Percentiles rank a stretch among this genome's conserved stretches.
Conservation (phyloP, 2,888 invertebrate genomes). For the Smittia sp. region DNA sequence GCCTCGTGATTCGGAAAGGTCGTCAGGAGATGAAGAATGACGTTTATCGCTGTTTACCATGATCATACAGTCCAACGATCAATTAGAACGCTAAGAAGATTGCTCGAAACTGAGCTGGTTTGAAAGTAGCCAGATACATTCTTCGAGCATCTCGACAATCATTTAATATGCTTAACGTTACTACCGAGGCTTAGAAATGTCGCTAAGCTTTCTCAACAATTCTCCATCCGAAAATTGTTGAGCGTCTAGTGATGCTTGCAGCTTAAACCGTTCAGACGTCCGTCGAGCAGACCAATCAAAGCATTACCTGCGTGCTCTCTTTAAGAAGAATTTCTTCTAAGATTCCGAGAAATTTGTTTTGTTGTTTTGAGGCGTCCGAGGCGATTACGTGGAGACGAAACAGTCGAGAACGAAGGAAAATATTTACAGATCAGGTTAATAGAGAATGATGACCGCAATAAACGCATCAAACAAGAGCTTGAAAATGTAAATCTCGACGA, state of each 20-base stretch:
- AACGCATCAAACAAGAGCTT: constrained; percentile 36
- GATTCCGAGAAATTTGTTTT: constrained; percentile 1
- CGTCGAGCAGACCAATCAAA: background rate
- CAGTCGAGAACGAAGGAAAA: background rate
- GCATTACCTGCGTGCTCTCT: background rate
- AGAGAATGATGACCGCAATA: constrained; percentile 37
- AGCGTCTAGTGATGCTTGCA: no score
- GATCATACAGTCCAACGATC: no score
- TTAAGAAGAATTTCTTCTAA: background rate
- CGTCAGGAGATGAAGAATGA: background rate
- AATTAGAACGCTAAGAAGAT: no score
- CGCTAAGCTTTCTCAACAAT: no score
- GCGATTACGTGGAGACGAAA: constrained; percentile 19
- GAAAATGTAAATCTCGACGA: constrained; percentile 19
- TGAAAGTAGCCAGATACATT: no score
- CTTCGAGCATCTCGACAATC: no score
- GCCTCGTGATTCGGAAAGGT: background rate
- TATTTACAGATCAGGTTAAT: constrained; percentile 2
- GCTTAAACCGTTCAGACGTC: no score
- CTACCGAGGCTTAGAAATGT: no score
- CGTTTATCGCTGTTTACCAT: background rate
- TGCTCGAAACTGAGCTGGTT: no score
- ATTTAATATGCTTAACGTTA: no score
- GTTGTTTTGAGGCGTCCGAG: background rate
- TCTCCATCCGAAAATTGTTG: no score